Percentiles rank a stretch among this genome's conserved stretches.
Evolutionary conservation across 2,113 vertebrate genomes (phyloP).

Genomic region (Empidonax alnorum): DNA sequence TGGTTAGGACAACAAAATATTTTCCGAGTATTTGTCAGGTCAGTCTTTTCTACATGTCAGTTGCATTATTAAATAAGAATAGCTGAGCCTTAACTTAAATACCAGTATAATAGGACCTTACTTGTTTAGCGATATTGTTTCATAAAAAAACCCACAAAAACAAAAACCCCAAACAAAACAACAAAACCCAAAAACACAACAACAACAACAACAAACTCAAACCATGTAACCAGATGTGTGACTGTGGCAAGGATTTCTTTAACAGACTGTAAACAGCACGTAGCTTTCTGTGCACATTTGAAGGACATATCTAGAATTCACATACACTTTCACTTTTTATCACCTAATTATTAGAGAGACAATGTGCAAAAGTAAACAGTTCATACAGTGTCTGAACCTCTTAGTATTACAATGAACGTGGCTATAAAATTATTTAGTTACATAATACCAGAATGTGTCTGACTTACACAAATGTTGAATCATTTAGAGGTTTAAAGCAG

Average conservation of each 20-base stretch:
- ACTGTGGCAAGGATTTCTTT: neutral
- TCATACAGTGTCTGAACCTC: neutral
- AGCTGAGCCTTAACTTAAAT: neutral
- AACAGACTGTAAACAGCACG: neutral
- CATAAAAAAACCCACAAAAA: neutral
- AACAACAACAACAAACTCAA: neutral
- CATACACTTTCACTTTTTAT: neutral
- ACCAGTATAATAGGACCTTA: neutral
- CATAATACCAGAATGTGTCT: neutral
- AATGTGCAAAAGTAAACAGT: neutral
- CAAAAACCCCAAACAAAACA: neutral
- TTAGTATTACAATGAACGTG: neutral
- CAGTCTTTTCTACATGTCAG: neutral
- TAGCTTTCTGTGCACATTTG: neutral
- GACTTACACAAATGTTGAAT: constrained; percentile 32
- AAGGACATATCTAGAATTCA: neutral
- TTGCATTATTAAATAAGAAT: neutral
- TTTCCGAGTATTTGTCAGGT: neutral
- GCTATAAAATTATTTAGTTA: neutral
- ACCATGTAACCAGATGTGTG: neutral
- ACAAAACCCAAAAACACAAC: neutral
- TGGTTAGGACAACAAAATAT: neutral
- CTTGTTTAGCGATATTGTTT: neutral
- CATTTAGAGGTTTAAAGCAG: neutral
- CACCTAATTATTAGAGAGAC: neutral